These are phyloP conservation scores for Drosophila pandora DNA, from an alignment of 1,140 invertebrate genomes.

Conservation along the genomic window DNA sequence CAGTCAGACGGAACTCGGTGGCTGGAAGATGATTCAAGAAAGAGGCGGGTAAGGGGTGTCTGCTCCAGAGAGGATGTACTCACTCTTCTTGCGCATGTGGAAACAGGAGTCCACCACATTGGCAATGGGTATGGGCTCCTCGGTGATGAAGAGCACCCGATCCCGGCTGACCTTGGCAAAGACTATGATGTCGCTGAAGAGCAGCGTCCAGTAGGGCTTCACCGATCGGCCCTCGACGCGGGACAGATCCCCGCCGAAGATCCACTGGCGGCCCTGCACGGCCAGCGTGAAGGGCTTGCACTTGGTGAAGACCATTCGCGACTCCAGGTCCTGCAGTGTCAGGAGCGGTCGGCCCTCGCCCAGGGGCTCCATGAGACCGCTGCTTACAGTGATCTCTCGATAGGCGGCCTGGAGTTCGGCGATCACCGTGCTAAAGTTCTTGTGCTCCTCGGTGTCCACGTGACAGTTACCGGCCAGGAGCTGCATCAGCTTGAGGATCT, in stretches of 20 bases:
- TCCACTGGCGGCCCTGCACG: constrained; percentile 92
- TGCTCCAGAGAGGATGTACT: constrained; percentile 12
- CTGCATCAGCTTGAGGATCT: constrained; percentile 85
- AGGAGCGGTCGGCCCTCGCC: constrained; percentile 91
- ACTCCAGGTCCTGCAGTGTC: constrained; percentile 92
- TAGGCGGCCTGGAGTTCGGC: constrained; percentile 86
- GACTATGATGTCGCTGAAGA: constrained; percentile 92
- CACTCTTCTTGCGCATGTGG: constrained; percentile 92
- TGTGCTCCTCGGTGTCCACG: constrained; percentile 82
- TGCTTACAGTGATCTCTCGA: constrained; percentile 91
- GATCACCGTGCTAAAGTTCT: constrained; percentile 83
- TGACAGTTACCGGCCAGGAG: constrained; percentile 79
- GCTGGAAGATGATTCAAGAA: constrained; percentile 83
- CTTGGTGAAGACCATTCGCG: constrained; percentile 92
- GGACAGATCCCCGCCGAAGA: constrained; percentile 92
- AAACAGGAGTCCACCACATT: constrained; percentile 92
- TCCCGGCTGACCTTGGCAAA: constrained; percentile 93
- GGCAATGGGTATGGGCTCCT: constrained; percentile 91
- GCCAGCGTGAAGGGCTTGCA: constrained; percentile 94
- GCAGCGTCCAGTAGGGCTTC: constrained; percentile 92
- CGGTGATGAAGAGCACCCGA: constrained; percentile 92
- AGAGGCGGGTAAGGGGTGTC: neutral
- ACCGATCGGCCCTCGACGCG: constrained; percentile 92
- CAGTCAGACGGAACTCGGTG: constrained; percentile 89
- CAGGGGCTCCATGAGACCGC: constrained; percentile 92